These are phyloP conservation scores for Blastobasis lacticolella DNA, from an alignment of 2,888 invertebrate genomes.

Conservation along the genomic window DNA sequence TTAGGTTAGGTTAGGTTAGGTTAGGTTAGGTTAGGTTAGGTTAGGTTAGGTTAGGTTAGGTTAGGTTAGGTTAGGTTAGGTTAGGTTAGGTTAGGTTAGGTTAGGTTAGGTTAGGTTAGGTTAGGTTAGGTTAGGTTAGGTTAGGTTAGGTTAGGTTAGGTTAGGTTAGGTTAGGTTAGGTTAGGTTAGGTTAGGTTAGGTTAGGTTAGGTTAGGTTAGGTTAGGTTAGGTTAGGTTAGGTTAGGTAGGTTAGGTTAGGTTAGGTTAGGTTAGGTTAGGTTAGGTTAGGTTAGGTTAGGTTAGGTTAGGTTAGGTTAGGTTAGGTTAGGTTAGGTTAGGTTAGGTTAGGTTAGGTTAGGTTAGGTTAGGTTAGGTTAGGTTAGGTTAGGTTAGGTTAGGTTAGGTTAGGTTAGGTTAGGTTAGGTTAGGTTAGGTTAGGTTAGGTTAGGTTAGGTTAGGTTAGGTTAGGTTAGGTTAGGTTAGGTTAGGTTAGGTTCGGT, in stretches of 20 bases:
- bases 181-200: conserved; percentile 20
- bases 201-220: conserved; percentile 20
- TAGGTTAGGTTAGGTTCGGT: conserved; percentile 9
- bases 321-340: conserved; percentile 10
- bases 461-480: conserved; percentile 9
- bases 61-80: conserved; percentile 12
- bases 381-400: conserved; percentile 10
- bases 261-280: conserved; percentile 9
- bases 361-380: conserved; percentile 10
- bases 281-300: conserved; percentile 11
- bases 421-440: conserved; percentile 11
- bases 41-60: conserved; percentile 10
- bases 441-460: conserved; percentile 9
- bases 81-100: conserved; percentile 12
- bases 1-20: too few species aligned
- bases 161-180: conserved; percentile 20
- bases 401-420: conserved; percentile 11
- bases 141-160: conserved; percentile 20
- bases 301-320: conserved; percentile 8
- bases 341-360: conserved; percentile 10
- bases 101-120: conserved; percentile 14
- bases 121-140: conserved; percentile 14
- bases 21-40: too few species aligned
- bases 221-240: conserved; percentile 17
- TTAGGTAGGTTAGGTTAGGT: conserved; percentile 13